These are phyloP conservation scores for Carlito syrichta DNA, from an alignment of 2,113 vertebrate species.

Conservation along the genomic window DNA sequence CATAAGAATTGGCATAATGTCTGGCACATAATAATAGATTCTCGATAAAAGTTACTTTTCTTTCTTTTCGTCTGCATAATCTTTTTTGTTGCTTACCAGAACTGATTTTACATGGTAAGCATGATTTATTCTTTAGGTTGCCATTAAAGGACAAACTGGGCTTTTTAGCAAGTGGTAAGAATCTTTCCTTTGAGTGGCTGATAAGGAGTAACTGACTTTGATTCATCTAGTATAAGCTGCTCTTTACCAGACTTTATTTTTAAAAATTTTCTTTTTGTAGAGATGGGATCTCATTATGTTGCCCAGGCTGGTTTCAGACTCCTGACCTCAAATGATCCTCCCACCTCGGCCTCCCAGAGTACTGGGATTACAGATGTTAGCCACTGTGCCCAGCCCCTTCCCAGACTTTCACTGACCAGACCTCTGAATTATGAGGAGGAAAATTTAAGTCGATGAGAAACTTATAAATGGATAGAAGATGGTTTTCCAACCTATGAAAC, in stretches of 20 bases:
- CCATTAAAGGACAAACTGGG: background rate
- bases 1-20: background rate
- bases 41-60: background rate
- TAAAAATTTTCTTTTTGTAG: too few relatives aligned
- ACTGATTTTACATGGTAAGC: slow-evolving; percentile 8
- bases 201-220: background rate
- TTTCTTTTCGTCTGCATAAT: background rate
- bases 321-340: too few relatives aligned
- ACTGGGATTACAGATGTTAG: too few relatives aligned
- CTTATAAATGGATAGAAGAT: background rate
- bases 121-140: background rate
- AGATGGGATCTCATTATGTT: too few relatives aligned
- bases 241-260: background rate
- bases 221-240: background rate
- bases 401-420: background rate
- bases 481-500: background rate
- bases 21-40: background rate
- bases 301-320: too few relatives aligned
- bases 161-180: slow-evolving; percentile 13
- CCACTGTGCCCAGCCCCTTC: too few relatives aligned
- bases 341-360: too few relatives aligned
- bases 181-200: background rate
- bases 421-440: background rate
- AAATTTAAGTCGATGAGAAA: slow-evolving; percentile 15
- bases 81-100: background rate